These are phyloP conservation scores for Cephus runcator DNA, from an alignment of 2,888 invertebrate species.

Conservation along the genomic window DNA sequence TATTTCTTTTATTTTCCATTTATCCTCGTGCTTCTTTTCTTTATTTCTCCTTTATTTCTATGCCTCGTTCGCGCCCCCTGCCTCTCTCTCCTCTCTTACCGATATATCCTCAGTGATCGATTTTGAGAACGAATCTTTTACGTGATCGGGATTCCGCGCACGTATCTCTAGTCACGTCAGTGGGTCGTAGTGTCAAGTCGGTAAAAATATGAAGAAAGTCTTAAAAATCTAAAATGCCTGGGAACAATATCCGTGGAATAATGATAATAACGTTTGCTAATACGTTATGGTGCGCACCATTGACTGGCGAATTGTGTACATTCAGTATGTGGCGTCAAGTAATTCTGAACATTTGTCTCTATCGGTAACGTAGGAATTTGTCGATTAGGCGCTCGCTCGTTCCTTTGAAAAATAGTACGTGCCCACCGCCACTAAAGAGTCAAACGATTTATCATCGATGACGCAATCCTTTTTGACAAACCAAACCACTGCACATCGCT, in stretches of 20 bases:
- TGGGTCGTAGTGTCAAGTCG: background rate
- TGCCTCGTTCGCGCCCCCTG: background rate
- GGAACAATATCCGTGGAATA: background rate
- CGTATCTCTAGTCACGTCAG: background rate
- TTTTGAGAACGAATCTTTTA: background rate
- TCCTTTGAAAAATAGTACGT: conserved; percentile 41
- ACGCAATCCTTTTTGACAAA: conserved; percentile 28
- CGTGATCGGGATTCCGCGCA: background rate
- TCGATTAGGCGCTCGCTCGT: conserved; percentile 20
- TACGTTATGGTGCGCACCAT: background rate
- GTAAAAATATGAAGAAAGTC: background rate
- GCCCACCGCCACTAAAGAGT: conserved; percentile 19
- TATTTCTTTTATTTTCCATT: background rate
- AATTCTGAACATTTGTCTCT: background rate
- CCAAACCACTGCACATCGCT: conserved; percentile 14
- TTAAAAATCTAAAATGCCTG: background rate
- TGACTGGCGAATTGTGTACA: background rate
- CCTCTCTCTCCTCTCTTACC: background rate
- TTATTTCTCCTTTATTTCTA: background rate
- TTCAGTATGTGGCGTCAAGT: background rate
- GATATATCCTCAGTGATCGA: background rate
- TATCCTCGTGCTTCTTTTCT: background rate
- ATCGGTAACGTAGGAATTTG: conserved; percentile 7
- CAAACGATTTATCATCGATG: conserved; percentile 46
- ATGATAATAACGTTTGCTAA: background rate